Evolutionary conservation across 2,888 invertebrate genomes (phyloP), one percentile per base, ranked within the genome.

Genomic region (Mongoloraphidia duomilia): DNA sequence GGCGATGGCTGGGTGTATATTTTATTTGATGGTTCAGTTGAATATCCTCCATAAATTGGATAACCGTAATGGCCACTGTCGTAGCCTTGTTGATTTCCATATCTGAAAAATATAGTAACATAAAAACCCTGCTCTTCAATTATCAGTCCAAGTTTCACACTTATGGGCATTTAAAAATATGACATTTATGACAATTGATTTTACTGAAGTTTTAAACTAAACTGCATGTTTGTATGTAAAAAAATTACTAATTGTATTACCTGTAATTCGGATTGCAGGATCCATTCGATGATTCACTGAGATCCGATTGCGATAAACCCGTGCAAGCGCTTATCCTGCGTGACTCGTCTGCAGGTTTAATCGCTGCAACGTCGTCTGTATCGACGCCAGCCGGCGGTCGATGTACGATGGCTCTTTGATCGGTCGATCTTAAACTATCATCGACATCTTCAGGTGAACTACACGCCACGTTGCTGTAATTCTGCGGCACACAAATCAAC

Each of bases 291-390:
- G 82, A 80, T 60, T 84, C 75, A 60, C 85, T 85, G 1, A 84
- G 71, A 61, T 86, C 85, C 6, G 89, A 89, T 60, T 87, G 87
- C 6, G 87, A 84, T 2, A 90, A 72, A 0, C 90, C 90, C 0
- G 86, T 86, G 47, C 76, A 66, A 1, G 76, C 75, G 46, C 76
- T 61, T 4, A 72, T 68, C 64, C 69, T 74, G 43, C 56, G 52
- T 64, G 63, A 37, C 34, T 39, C 14, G 50, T 44, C 41, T 55
- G 43, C 40, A 51, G 47, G 26, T 46, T 50, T 13, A 17, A 52
- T 36, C 11, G 53, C 51, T 39, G 55, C 66, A 53, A 62, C 63
- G 17, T 59, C 60, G 39, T 57, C 61, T 34, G 58, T 49, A 17
- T 54, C 49, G 34, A 53, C 48, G 36, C 56, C 59, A 2, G 55